These are phyloP conservation scores for Turritopsis rubra DNA, from an alignment of 30 jellyfish, hydroid and myxozoan species.

Conservation along the genomic window DNA sequence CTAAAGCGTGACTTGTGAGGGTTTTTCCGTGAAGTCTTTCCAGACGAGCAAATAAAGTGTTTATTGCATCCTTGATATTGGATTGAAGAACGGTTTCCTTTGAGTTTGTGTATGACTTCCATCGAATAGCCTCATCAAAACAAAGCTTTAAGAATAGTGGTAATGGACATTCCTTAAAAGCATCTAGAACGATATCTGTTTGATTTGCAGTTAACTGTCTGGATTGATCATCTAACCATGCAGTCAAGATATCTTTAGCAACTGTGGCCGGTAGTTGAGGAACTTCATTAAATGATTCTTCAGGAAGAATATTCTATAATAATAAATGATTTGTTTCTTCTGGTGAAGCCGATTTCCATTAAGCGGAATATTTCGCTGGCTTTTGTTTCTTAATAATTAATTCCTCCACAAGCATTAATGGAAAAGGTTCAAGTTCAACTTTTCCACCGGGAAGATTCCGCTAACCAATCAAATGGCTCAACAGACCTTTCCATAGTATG, in stretches of 20 bases:
- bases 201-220: conserved; percentile 47
- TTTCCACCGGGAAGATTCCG: too few species aligned
- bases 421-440: too few species aligned
- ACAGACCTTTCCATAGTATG: too few species aligned
- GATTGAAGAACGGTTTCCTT: conserved; percentile 39
- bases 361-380: too few species aligned
- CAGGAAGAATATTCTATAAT: too few species aligned
- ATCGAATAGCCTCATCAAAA: conserved; percentile 68
- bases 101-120: conserved; percentile 59
- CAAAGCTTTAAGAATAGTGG: conserved; percentile 70
- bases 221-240: conserved; percentile 60
- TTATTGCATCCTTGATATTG: conserved; percentile 58
- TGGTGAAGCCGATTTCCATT: too few species aligned
- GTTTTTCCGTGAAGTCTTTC: conserved; percentile 73
- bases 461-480: too few species aligned
- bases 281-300: conserved; percentile 44
- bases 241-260: conserved; percentile 54
- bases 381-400: too few species aligned
- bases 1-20: conserved; percentile 61
- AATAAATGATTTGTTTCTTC: too few species aligned
- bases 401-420: too few species aligned
- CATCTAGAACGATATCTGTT: conserved; percentile 44
- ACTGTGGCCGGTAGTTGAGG: conserved; percentile 60
- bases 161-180: conserved; percentile 51
- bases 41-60: conserved; percentile 44